Conservation (phyloP, 2,797 vertebrate species). For the Macropus fuliginosus region DNA sequence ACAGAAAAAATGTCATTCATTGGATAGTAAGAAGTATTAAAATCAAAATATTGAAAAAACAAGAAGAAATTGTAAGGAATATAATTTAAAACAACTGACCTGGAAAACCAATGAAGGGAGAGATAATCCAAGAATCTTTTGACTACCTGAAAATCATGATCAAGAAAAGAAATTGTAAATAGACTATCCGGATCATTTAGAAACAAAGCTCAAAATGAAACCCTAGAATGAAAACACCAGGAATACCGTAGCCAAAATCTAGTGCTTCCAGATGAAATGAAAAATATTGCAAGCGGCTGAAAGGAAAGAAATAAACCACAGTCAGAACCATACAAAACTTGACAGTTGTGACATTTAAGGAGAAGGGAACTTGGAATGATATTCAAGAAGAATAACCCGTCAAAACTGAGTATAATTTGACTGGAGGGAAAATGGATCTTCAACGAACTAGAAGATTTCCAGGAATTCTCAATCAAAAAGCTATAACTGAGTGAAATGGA, state of each 20-base stretch:
- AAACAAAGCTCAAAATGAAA: not conserved
- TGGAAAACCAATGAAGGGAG: not conserved
- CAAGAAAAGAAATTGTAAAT: not conserved
- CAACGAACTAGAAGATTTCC: not conserved
- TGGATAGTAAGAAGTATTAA: not conserved
- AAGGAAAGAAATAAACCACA: not conserved
- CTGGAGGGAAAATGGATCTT: not conserved
- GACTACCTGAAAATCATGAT: not conserved
- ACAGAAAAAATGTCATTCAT: not conserved
- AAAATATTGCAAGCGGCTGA: not conserved
- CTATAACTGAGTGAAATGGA: not conserved
- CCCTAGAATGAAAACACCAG: not conserved
- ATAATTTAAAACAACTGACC: not conserved
- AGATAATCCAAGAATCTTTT: not conserved
- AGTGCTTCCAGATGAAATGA: not conserved
- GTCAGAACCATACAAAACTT: not conserved
- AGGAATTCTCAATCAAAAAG: not conserved
- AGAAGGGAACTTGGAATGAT: not conserved
- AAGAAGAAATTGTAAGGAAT: not conserved
- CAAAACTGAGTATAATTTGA: not conserved
- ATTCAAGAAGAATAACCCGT: not conserved
- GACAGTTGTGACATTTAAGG: not conserved
- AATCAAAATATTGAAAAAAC: not conserved
- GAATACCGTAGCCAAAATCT: not conserved
- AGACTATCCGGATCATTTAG: not conserved